Percentiles rank a stretch among this genome's conserved stretches.
These are phyloP conservation scores for Cyaniris semiargus DNA, from an alignment of 2,888 invertebrate species.

Conservation along the genomic window DNA sequence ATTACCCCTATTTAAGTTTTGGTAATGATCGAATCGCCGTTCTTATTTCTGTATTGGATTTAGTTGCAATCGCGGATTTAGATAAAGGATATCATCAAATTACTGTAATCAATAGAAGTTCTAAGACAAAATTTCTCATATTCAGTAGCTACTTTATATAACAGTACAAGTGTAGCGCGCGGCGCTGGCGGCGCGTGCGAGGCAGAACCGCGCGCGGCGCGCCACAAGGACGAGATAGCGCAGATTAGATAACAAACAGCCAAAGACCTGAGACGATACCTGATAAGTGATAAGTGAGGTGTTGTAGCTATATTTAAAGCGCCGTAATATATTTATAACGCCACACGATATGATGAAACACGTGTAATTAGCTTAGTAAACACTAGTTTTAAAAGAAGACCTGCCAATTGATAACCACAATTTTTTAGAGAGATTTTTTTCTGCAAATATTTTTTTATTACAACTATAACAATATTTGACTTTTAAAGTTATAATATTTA, in stretches of 20 bases:
- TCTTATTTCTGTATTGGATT: background rate
- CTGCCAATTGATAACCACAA: too few species aligned
- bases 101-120: too few species aligned
- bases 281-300: conserved; percentile 32
- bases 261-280: conserved; percentile 38
- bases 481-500: too few species aligned
- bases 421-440: too few species aligned
- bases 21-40: background rate
- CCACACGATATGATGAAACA: background rate
- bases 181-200: conserved; percentile 29
- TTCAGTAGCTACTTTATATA: background rate
- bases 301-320: conserved; percentile 32
- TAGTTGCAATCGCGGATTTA: background rate
- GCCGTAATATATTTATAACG: conserved; percentile 22
- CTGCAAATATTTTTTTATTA: too few species aligned
- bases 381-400: too few species aligned
- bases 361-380: background rate
- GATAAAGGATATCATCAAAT: too few species aligned
- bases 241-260: conserved; percentile 43
- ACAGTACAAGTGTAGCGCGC: background rate
- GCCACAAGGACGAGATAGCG: conserved; percentile 27
- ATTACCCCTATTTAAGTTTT: background rate
- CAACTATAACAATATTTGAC: too few species aligned
- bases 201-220: background rate
- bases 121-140: background rate